Base-by-base conservation (phyloP, 2,113 vertebrate genomes). In the Promerops cafer region DNA sequence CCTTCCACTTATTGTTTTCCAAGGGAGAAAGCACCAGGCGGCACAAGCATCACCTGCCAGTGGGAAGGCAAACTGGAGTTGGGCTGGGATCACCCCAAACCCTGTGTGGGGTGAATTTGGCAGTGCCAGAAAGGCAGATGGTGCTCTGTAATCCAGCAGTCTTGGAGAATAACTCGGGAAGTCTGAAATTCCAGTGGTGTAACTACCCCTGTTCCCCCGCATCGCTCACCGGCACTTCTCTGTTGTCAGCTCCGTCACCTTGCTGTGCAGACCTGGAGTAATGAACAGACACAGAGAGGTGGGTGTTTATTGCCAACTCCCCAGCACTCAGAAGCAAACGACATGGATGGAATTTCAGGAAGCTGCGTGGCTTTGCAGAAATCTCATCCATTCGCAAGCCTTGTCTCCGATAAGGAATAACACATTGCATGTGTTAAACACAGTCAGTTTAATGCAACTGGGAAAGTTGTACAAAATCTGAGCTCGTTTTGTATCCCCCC, bases 191-290 rank as follows among this genome's bases (percentile, higher is more conserved):
- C 8, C 49, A 39, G 59, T 1, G 11, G 26, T 1, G 10, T 5
- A 8, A 10, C 13, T 6, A 0, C 53, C 35, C 35, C 23, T 9
- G 8, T 0, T 2, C 23, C 83, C 82, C 27, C 4, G 63, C 16
- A 6, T 40, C 3, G 97, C 99, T 99, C 95, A 99, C 99, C 99
- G 98, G 92, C 98, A 98, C 81, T 99, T 99, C 97, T 99, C 99
- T 1, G 98, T 98, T 56, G 98, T 99, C 95, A 99, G 96, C 89
- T 99, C 99, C 4, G 98, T 93, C 68, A 99, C 98, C 81, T 99
- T 99, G 86, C 97, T 97, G 77, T 99, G 99, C 98, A 99, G 98
- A 9, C 98, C 99, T 99, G 94, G 20, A 74, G 54, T 24, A 27
- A 35, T 12, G 20, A 56, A 26, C 53, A 92, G 68, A 83, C 42